Base-by-base conservation (phyloP, 2,888 invertebrate species). In the Diloba caeruleocephala region DNA sequence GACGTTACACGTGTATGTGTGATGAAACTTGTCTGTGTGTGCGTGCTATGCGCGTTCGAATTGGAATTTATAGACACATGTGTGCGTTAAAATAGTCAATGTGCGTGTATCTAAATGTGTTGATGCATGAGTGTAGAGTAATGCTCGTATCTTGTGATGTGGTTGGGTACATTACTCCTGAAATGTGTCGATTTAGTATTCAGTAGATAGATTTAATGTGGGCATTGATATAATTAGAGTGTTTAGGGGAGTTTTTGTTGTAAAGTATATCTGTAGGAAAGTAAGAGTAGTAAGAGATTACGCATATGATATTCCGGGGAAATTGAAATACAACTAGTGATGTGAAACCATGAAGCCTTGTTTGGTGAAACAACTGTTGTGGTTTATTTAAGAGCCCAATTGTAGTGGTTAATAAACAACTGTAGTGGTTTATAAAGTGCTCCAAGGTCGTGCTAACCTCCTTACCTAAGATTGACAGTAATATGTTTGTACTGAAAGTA, bases 101-200 rank as follows among this genome's bases (percentile, higher is more conserved):
- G 23, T 42, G 7, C 8, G 28, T n/a, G 41, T 31, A 6, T 23
- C 6, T 28, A 21, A 17, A 51, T 39, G 46, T 54, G 61, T 32
- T 39, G 42, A 62, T 62, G 69, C 55, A 42, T 23, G 39, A 38
- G 37, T 33, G 26, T 36, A 21, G 45, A 38, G 62, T 62, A 45
- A 46, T 46, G 43, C 14, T 32, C 46, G n/a, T 26, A 38, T 29
- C 70, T 9, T 63, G 38, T 61, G 63, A 62, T 63, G 56, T 62
- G 46, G 62, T 63, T 14, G 37, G 43, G 31, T 36, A 62, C 42
- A 46, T 62, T 46, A 46, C 42, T 13, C 26, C 41, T 19, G 37
- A 9, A 34, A 46, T 43, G 12, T 54, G 46, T 62, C 34, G 34
- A 36, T 36, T 34, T 39, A 15, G 28, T 29, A 12, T 43, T 34